Percentiles rank a stretch among this genome's conserved stretches.
Evolutionary conservation across 2,888 invertebrate species (phyloP).

Genomic region (Hedychridium roseum): DNA sequence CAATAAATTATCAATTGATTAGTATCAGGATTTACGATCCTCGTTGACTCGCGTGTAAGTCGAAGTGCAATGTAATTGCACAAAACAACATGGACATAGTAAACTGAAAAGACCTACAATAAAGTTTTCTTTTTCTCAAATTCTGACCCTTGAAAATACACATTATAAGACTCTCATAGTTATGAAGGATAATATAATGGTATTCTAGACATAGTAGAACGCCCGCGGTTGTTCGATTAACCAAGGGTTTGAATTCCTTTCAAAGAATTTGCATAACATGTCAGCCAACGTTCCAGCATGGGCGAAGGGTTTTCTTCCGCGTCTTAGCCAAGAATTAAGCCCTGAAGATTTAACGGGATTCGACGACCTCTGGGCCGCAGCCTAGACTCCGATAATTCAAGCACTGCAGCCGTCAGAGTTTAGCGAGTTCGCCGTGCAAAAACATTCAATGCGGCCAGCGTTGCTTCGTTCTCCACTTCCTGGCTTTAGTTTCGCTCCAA

Average conservation of each 20-base stretch:
- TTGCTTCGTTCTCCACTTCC: neutral
- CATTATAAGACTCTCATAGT: no score
- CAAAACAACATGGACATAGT: no score
- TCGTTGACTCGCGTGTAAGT: no score
- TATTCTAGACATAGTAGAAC: no score
- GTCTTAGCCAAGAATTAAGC: slow-evolving; percentile 31
- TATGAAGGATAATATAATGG: no score
- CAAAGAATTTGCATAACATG: slow-evolving; percentile 29
- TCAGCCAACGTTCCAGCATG: slow-evolving; percentile 13
- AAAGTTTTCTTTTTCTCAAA: no score
- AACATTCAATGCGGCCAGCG: slow-evolving; percentile 16
- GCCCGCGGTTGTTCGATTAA: no score
- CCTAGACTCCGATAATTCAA: slow-evolving; percentile 31
- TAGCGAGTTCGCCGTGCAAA: slow-evolving; percentile 33
- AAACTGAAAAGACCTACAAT: no score
- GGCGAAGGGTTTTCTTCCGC: slow-evolving; percentile 20
- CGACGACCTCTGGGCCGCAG: slow-evolving; percentile 29
- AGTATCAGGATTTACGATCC: no score
- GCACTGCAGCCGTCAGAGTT: slow-evolving; percentile 31
- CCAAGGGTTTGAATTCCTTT: slow-evolving; percentile 19
- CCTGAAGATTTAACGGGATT: slow-evolving; percentile 37
- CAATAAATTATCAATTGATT: no score
- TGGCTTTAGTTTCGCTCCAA: slow-evolving; percentile 7
- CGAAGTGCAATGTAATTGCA: no score
- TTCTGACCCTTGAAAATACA: no score